Percentiles rank a stretch among this genome's conserved stretches.
These are phyloP conservation scores for Lasioglossum zephyrum DNA, from an alignment of 2,888 invertebrate species.

Conservation along the genomic window DNA sequence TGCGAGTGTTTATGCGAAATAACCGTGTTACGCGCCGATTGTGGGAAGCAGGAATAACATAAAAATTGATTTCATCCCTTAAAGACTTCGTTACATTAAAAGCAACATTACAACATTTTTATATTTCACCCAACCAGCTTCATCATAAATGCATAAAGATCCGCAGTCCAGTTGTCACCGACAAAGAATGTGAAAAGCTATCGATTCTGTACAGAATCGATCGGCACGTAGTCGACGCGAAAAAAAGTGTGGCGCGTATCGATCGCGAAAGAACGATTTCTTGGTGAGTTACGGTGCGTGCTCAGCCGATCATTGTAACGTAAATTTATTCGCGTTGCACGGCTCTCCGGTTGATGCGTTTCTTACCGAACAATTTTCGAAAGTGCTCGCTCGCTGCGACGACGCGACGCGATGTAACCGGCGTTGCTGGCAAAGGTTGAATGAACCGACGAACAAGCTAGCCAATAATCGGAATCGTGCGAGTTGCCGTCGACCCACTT, in stretches of 20 bases:
- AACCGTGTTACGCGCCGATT: too few relatives aligned
- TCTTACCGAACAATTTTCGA: constrained; percentile 48
- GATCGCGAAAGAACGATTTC: neutral
- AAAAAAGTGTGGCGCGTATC: neutral
- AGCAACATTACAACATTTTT: too few relatives aligned
- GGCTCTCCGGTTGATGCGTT: constrained; percentile 12
- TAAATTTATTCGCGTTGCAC: neutral
- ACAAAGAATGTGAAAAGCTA: too few relatives aligned
- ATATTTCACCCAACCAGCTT: too few relatives aligned
- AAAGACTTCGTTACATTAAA: too few relatives aligned
- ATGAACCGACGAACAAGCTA: constrained; percentile 36
- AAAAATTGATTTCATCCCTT: too few relatives aligned
- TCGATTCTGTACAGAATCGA: neutral
- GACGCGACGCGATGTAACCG: constrained; percentile 18
- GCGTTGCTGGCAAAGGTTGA: constrained; percentile 26
- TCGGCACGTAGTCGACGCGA: neutral
- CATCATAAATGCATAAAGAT: too few relatives aligned
- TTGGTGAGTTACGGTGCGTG: neutral
- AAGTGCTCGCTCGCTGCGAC: constrained; percentile 24
- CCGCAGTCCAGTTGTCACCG: too few relatives aligned
- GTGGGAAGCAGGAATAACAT: too few relatives aligned
- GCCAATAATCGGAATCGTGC: constrained; percentile 48
- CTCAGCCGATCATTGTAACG: neutral
- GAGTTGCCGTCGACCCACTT: constrained; percentile 49
- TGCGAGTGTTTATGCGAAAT: too few relatives aligned